phyloP scores from a whole-genome alignment of 1,140 invertebrate species.

The Bombus consobrinus region DNA sequence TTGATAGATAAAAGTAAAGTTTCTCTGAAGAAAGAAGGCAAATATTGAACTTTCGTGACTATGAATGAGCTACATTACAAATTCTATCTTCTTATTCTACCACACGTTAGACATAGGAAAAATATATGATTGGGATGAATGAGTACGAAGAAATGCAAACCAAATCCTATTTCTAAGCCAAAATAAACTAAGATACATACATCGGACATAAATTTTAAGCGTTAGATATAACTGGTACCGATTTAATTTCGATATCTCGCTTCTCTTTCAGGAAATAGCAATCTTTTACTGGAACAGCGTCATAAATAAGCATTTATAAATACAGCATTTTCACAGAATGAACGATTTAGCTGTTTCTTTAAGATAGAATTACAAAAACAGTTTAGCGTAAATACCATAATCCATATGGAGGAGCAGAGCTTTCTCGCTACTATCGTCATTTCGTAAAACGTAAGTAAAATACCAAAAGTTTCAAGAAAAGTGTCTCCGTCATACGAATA shows the following conservation, averaged over 20 bases:
- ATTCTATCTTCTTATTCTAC: background rate
- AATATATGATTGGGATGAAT: no score
- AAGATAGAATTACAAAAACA: background rate
- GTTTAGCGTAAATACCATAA: background rate
- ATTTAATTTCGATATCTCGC: background rate
- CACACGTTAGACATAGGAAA: no score
- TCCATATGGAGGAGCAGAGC: fast-evolving
- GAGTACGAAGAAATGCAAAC: no score
- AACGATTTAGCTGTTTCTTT: background rate
- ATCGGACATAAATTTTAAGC: background rate
- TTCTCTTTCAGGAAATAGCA: background rate
- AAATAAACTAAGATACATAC: no score
- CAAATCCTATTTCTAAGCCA: background rate
- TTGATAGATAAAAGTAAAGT: background rate
- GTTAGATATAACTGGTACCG: background rate
- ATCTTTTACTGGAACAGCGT: background rate
- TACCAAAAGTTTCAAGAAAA: background rate
- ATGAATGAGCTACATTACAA: background rate
- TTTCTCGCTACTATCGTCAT: no score
- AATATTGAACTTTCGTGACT: background rate
- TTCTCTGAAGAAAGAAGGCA: background rate
- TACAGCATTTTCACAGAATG: background rate
- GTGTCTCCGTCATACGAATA: background rate
- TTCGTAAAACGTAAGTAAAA: background rate
- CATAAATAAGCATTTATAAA: background rate